These are phyloP conservation scores for Trachops cirrhosus DNA, from an alignment of 2,797 vertebrate genomes.

Conservation along the genomic window DNA sequence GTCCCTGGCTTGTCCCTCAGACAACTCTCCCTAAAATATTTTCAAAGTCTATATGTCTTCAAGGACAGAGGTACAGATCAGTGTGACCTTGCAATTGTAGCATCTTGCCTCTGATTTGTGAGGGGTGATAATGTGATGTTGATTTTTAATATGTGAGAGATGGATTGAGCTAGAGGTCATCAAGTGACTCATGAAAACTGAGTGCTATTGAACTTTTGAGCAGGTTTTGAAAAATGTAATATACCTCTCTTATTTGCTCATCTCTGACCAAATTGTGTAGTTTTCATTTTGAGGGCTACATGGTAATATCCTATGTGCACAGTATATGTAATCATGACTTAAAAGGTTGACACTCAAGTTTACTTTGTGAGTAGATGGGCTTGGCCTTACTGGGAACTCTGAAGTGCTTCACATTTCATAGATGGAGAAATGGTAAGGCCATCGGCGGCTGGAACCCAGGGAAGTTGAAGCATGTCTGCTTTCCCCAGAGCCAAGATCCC, in stretches of 20 bases:
- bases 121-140: background rate
- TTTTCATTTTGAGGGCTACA: background rate
- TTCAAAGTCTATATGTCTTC: background rate
- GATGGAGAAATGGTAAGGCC: background rate
- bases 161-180: background rate
- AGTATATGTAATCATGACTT: background rate
- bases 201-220: background rate
- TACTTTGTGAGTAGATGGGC: background rate
- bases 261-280: background rate
- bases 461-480: background rate
- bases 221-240: conserved; percentile 23
- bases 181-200: background rate
- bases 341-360: background rate
- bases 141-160: conserved; percentile 7
- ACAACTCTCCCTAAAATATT: background rate
- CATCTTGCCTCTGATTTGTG: background rate
- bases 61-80: background rate
- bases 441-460: background rate
- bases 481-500: background rate
- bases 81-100: background rate
- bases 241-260: conserved; percentile 20
- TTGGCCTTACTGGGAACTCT: background rate
- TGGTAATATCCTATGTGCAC: background rate
- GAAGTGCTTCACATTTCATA: background rate
- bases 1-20: background rate